phyloP scores from a whole-genome alignment of 2,113 vertebrate species.

The Ceyx cyanopectus region DNA sequence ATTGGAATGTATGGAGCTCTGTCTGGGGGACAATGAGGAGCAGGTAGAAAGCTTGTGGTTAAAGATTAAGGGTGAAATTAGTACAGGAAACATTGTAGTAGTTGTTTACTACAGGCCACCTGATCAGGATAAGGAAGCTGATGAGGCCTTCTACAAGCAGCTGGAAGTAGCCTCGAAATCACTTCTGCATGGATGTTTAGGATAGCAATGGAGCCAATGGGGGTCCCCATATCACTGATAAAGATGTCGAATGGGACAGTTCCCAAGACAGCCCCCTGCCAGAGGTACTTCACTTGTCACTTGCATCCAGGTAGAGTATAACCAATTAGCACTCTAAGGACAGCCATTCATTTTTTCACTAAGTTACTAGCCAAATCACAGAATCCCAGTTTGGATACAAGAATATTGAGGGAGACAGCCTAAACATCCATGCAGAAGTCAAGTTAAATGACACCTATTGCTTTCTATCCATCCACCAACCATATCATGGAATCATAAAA shows the following conservation, averaged over 20 bases:
- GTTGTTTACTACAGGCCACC: too few species aligned
- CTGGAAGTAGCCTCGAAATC: too few species aligned
- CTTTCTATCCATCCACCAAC: neutral
- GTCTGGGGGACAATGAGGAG: too few species aligned
- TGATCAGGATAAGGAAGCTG: too few species aligned
- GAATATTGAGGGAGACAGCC: neutral
- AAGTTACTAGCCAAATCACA: neutral
- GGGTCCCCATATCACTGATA: too few species aligned
- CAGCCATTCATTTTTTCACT: neutral
- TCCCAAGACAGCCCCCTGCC: neutral
- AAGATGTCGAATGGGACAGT: neutral
- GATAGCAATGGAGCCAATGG: too few species aligned
- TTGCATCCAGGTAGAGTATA: neutral
- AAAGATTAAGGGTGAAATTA: too few species aligned
- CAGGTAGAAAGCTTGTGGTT: too few species aligned
- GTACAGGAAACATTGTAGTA: too few species aligned
- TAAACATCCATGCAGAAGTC: neutral
- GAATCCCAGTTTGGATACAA: neutral
- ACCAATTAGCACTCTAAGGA: accelerated
- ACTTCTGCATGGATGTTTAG: too few species aligned
- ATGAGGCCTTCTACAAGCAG: too few species aligned
- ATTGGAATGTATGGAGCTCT: too few species aligned
- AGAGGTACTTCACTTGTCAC: neutral
- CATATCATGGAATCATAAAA: neutral
- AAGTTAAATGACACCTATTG: neutral